A percentile compares a stretch with the other conserved stretches of the same genome.
Evolutionary conservation across 1,140 invertebrate genomes (phyloP).

Genomic region (Papilio polyxenes): DNA sequence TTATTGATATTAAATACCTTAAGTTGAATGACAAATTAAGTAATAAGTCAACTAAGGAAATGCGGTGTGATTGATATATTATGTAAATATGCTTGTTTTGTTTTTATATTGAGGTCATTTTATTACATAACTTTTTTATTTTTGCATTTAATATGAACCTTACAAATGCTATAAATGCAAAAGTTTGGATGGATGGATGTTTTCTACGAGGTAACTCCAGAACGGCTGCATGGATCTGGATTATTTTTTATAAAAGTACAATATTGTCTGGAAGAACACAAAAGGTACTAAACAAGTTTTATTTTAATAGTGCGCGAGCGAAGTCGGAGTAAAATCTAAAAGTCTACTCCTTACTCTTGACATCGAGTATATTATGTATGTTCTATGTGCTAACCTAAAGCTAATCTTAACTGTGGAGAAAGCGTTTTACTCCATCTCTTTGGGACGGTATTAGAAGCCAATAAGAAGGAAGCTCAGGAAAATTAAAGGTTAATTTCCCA

Average conservation of each 20-base stretch:
- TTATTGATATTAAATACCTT: background rate
- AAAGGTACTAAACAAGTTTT: no score
- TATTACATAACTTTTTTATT: background rate
- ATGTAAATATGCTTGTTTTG: background rate
- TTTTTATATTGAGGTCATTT: background rate
- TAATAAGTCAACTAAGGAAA: background rate
- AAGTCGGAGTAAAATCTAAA: background rate
- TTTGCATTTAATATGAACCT: no score
- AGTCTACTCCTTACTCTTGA: background rate
- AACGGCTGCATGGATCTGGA: no score
- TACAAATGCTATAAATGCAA: no score
- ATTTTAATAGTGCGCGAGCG: no score
- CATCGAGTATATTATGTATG: background rate
- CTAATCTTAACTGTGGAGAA: background rate
- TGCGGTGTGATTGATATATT: background rate
- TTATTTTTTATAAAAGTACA: no score
- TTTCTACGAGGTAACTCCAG: no score
- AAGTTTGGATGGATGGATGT: no score
- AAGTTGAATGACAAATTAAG: background rate
- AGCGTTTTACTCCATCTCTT: background rate
- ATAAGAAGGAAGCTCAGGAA: background rate
- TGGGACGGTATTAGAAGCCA: background rate
- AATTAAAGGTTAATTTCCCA: slow-evolving; percentile 12
- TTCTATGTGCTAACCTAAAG: background rate
- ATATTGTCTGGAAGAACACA: no score